Percentiles rank a stretch among this genome's conserved stretches.
phyloP scores from a whole-genome alignment of 2,113 vertebrate species.

The Nycticebus coucang region DNA sequence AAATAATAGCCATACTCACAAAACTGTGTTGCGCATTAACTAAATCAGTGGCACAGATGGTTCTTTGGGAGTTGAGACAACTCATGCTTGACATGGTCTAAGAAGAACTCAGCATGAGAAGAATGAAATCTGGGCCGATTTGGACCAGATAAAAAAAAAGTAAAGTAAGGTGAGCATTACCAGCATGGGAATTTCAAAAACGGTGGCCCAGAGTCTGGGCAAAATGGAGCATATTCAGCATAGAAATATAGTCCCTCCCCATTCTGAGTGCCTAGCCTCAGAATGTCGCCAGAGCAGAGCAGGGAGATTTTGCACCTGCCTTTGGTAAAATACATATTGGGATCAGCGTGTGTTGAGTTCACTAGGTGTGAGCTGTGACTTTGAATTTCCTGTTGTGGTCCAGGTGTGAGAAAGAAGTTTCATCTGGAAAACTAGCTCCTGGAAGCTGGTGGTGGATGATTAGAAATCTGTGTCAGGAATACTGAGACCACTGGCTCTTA shows the following conservation, averaged over 20 bases:
- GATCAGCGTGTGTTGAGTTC: neutral
- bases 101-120: neutral
- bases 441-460: neutral
- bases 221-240: neutral
- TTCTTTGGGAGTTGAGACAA: neutral
- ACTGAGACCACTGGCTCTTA: neutral
- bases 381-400: neutral
- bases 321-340: neutral
- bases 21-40: neutral
- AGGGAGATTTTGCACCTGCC: neutral
- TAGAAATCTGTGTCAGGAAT: neutral
- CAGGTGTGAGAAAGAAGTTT: neutral
- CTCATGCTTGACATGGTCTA: neutral
- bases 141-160: neutral
- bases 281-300: neutral
- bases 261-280: neutral
- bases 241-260: neutral
- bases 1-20: neutral
- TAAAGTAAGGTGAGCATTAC: neutral
- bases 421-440: neutral
- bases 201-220: neutral
- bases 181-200: constrained; percentile 17
- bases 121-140: neutral
- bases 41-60: neutral
- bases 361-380: neutral